These are phyloP conservation scores for Petrocephalus schoutedeni DNA, from an alignment of 2,797 vertebrate species.

Conservation along the genomic window DNA sequence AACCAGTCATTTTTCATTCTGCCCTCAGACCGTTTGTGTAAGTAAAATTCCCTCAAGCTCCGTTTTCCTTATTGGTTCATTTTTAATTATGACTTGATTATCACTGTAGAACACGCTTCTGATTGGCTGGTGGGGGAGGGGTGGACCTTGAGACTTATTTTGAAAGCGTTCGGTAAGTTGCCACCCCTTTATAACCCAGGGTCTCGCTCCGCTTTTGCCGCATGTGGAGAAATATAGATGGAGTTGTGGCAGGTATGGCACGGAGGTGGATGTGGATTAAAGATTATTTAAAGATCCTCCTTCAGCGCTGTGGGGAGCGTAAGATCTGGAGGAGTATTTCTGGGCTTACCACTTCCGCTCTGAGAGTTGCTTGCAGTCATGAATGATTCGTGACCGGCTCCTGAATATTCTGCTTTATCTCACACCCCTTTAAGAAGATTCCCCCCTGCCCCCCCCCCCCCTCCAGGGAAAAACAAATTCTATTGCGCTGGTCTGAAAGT, in stretches of 20 bases:
- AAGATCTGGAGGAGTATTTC: not conserved
- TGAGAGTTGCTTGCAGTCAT: not conserved
- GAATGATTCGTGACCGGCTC: not conserved
- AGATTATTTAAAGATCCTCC: conserved; percentile 21
- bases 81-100: not conserved
- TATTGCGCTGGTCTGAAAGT: not conserved
- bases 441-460: not conserved
- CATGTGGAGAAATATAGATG: not conserved
- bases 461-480: not conserved
- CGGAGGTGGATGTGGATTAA: conserved; percentile 22
- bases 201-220: not conserved
- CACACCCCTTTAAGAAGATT: not conserved
- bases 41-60: not conserved
- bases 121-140: not conserved
- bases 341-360: not conserved
- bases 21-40: too few relatives aligned
- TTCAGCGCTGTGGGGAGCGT: not conserved
- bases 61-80: not conserved
- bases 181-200: not conserved
- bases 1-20: too few relatives aligned
- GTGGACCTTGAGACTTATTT: not conserved
- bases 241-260: not conserved
- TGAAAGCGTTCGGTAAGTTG: not conserved
- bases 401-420: not conserved
- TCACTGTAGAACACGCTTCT: not conserved